Conservation (phyloP, 2,797 vertebrate genomes). For the Sylvia borin region DNA sequence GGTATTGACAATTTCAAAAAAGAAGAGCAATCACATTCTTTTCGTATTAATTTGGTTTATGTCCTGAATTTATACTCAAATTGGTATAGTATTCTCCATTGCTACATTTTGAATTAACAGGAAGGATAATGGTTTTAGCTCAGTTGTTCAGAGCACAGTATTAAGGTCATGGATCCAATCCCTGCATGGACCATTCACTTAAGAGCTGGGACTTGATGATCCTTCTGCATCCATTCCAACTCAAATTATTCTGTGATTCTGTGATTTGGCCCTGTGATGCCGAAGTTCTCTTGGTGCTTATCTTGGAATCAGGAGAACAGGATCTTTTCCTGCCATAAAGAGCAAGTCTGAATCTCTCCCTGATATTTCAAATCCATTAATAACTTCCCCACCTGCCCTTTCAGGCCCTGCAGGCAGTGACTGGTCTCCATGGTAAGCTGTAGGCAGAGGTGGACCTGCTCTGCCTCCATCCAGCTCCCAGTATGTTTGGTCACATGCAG, state of each 20-base stretch:
- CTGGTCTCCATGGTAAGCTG: neutral
- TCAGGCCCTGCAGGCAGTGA: neutral
- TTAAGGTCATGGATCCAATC: neutral
- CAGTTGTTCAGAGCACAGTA: neutral
- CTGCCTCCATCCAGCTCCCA: fast-evolving
- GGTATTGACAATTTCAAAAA: neutral
- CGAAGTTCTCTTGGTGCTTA: neutral
- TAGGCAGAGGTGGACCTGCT: neutral
- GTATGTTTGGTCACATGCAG: fast-evolving
- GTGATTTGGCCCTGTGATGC: neutral
- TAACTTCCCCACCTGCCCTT: neutral
- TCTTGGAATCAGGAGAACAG: neutral
- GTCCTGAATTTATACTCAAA: neutral
- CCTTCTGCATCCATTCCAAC: neutral
- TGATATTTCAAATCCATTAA: neutral
- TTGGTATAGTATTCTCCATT: neutral
- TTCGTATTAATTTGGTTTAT: neutral
- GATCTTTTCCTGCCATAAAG: neutral
- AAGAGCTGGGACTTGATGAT: no score
- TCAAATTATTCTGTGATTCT: neutral
- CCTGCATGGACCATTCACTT: neutral
- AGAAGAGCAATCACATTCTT: neutral
- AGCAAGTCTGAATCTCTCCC: neutral
- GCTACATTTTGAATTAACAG: neutral
- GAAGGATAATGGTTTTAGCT: neutral